A percentile compares a stretch with the other conserved stretches of the same genome.
Conservation (phyloP, 1,140 invertebrate species). For the Drosophila albomicans region DNA sequence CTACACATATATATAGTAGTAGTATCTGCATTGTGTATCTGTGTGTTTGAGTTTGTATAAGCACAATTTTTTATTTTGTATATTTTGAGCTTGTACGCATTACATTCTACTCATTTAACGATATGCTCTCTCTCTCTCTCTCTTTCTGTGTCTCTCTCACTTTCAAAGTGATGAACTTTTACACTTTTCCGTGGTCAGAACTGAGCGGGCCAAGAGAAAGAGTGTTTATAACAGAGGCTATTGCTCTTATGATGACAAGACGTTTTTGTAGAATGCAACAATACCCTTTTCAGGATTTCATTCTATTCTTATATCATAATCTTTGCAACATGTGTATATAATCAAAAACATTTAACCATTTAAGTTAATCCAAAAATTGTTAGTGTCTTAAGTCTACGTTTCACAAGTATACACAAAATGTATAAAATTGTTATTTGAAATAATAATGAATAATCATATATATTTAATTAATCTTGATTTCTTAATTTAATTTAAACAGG, state of each 20-base stretch:
- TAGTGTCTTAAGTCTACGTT: background rate
- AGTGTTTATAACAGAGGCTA: slow-evolving; percentile 77
- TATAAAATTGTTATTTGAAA: no score
- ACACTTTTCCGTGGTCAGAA: slow-evolving; percentile 67
- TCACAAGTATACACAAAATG: no score
- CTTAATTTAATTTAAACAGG: no score
- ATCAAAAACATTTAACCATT: background rate
- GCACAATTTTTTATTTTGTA: slow-evolving; percentile 25
- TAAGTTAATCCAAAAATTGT: background rate
- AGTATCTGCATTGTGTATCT: background rate
- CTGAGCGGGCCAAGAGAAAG: slow-evolving; percentile 55
- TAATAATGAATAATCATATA: no score
- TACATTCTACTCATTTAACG: slow-evolving; percentile 19
- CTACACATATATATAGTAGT: slow-evolving; percentile 12
- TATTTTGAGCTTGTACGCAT: slow-evolving; percentile 37
- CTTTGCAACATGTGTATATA: slow-evolving; percentile 1
- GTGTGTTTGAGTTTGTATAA: background rate
- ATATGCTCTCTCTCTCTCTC: background rate
- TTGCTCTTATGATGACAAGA: slow-evolving; percentile 75
- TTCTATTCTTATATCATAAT: background rate
- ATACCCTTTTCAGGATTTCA: slow-evolving; percentile 29
- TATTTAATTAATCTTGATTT: no score
- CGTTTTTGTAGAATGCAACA: slow-evolving; percentile 59
- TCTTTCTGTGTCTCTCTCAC: slow-evolving; percentile 17
- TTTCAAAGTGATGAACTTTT: slow-evolving; percentile 65